Percentiles rank a stretch among this genome's conserved stretches.
phyloP scores from a whole-genome alignment of 2,797 vertebrate genomes.

The Anableps anableps region DNA sequence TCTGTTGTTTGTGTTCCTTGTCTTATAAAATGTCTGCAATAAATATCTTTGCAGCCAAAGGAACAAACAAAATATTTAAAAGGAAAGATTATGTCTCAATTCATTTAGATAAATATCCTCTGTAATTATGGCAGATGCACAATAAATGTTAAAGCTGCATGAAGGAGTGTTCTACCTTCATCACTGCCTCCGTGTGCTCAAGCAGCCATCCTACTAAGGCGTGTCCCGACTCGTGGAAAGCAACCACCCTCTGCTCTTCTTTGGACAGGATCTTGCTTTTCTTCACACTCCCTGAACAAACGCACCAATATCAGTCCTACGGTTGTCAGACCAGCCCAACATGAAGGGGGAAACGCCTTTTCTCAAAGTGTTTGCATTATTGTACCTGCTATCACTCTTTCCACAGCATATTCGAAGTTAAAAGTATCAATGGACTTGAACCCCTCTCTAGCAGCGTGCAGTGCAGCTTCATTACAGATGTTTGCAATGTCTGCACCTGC shows the following conservation, averaged over 20 bases:
- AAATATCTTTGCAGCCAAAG: background rate
- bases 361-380: background rate
- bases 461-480: conserved; percentile 96
- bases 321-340: background rate
- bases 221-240: conserved; percentile 95
- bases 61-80: background rate
- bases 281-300: conserved; percentile 88
- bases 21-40: background rate
- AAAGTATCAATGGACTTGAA: conserved; percentile 91
- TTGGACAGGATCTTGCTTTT: conserved; percentile 94
- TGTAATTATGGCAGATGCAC: background rate
- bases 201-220: conserved; percentile 95
- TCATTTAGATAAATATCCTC: background rate
- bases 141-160: background rate
- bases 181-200: conserved; percentile 95
- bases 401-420: conserved; percentile 96
- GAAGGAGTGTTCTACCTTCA: conserved; percentile 86
- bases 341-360: background rate
- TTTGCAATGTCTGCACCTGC: conserved; percentile 98
- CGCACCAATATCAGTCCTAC: conserved; percentile 21
- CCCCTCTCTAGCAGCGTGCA: conserved; percentile 95
- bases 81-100: background rate
- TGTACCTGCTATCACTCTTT: conserved; percentile 93
- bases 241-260: conserved; percentile 93
- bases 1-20: background rate